These are phyloP conservation scores for Lagenorhynchus albirostris DNA, from an alignment of 2,113 vertebrate species.

Conservation along the genomic window DNA sequence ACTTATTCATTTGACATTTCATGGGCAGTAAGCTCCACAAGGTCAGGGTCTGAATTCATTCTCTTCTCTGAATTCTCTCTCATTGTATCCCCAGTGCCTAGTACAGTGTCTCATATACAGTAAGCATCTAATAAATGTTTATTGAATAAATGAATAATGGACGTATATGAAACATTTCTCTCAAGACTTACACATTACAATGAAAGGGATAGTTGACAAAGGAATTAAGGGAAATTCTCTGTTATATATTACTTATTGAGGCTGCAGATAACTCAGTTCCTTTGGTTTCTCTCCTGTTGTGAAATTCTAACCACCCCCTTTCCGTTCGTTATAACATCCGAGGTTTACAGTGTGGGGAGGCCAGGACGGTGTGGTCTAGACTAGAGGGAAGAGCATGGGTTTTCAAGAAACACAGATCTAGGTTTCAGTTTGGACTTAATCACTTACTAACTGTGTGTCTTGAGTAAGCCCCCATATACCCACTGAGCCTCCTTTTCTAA, in stretches of 20 bases:
- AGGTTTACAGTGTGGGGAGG: background rate
- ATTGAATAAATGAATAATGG: background rate
- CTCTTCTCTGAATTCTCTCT: background rate
- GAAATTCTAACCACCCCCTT: background rate
- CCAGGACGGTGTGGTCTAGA: background rate
- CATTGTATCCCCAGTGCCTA: background rate
- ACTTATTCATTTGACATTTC: background rate
- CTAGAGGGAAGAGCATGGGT: background rate
- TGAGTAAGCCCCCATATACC: background rate
- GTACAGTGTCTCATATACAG: background rate
- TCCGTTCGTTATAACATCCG: background rate
- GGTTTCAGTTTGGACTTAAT: constrained; percentile 23
- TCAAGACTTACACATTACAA: background rate
- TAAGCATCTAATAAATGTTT: background rate
- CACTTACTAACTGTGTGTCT: background rate
- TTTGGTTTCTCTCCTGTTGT: background rate
- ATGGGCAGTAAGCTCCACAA: background rate
- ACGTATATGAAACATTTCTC: background rate
- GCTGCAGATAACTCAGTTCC: background rate
- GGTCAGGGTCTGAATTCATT: background rate
- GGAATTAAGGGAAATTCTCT: background rate
- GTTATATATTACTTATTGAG: background rate
- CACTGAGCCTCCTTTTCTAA: background rate
- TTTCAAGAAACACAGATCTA: constrained; percentile 31
- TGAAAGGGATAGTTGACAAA: background rate